Base-by-base conservation (phyloP, 1,140 invertebrate genomes). In the Drosophila cardini region DNA sequence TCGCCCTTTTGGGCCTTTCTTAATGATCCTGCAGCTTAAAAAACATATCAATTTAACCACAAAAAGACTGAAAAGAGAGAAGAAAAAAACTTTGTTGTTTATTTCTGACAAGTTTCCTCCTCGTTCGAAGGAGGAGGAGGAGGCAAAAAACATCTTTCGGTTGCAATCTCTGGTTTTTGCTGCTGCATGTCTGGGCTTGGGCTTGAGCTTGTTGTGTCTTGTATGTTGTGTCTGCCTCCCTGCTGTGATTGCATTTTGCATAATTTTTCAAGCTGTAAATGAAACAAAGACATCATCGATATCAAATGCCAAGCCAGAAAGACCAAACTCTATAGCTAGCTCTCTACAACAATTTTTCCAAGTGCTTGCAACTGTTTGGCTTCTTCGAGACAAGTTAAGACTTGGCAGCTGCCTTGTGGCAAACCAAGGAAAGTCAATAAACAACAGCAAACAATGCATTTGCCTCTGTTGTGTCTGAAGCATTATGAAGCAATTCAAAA, bases 231-330 rank as follows among this genome's bases (percentile, higher is more conserved):
- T 65, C 10, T 68, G 48, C 52, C 73, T 50, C 62, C 70, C 57
- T 73, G 79, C 83, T 78, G 79, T 10, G 55, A 40, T 69, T 69
- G 65, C 45, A 34, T 57, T 72, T 72, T 72, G 69, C 72, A 73
- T 74, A 74, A 67, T 61, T 57, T 67, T 72, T 72, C 38, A 18
- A 52, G 63, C 57, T 69, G 81, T 68, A 85, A 86, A 81, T 86
- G 81, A 85, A 86, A 85, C 84, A 86, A 86, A 86, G 84, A 86
- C 76, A 86, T 86, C 83, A 87, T 86, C 80, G 83, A 86, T 79
- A 87, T 86, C 83, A 87, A 86, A 89, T 86, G 76, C 79, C 83
- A 72, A 52, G 61, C 58, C 38, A 52, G 32, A 55, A 26, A 52
- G 52, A 55, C 52, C 8, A 38, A 13, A 26, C 21, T 26, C 15